Evolutionary conservation across 2,797 vertebrate species (phyloP).

Genomic region (Syngnathus rostellatus): DNA sequence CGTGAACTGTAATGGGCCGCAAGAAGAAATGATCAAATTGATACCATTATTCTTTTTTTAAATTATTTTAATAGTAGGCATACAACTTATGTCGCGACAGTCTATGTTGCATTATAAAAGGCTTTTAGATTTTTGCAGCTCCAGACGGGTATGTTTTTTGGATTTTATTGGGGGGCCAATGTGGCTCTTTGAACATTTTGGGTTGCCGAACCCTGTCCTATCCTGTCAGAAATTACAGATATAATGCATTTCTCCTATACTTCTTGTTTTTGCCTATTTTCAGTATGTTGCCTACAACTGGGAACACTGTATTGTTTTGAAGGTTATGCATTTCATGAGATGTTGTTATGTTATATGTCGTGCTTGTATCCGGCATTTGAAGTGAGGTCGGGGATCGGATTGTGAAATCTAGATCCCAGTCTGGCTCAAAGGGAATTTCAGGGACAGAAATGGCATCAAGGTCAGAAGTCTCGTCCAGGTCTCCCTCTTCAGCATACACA

Average conservation of each 20-base stretch:
- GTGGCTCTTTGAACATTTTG: too few relatives aligned
- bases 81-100: too few relatives aligned
- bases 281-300: not conserved
- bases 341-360: not conserved
- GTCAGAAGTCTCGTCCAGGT: not conserved
- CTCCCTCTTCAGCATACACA: conserved; percentile 50
- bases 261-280: not conserved
- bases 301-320: not conserved
- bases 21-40: too few relatives aligned
- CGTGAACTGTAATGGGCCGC: too few relatives aligned
- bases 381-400: conserved; percentile 46
- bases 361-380: conserved; percentile 24
- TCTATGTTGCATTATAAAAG: too few relatives aligned
- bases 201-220: too few relatives aligned
- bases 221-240: not conserved
- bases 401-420: conserved; percentile 32
- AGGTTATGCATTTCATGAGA: not conserved
- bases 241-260: not conserved
- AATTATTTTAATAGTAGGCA: too few relatives aligned
- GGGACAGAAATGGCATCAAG: conserved; percentile 50
- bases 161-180: too few relatives aligned
- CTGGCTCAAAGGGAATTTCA: conserved; percentile 35
- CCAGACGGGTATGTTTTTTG: too few relatives aligned
- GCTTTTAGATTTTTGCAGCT: too few relatives aligned
- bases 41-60: too few relatives aligned